Conservation (phyloP, 2,113 vertebrate species). For the Gallinago jamesoni region DNA sequence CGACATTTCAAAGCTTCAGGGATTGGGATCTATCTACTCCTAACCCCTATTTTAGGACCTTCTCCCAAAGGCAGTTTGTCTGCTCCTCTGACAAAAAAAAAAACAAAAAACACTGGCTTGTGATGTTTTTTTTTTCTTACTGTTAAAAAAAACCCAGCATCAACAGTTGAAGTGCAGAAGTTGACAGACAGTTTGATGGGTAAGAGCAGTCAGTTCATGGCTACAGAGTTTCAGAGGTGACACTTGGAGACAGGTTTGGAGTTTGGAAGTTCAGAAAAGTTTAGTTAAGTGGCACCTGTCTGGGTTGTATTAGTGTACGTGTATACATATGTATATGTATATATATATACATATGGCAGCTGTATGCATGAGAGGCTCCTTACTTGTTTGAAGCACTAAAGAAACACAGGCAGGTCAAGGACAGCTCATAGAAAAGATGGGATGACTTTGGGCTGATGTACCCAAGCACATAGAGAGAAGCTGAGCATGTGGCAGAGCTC, state of each 20-base stretch:
- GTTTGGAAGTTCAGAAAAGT: neutral
- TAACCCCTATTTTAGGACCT: neutral
- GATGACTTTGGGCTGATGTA: neutral
- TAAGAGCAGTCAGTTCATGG: neutral
- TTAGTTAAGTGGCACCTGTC: neutral
- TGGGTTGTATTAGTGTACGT: neutral
- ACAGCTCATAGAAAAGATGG: neutral
- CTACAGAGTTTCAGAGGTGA: neutral
- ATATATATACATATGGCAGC: neutral
- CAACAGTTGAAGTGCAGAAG: neutral
- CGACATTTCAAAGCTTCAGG: neutral
- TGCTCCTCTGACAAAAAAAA: neutral
- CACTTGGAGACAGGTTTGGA: neutral
- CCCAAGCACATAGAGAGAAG: rapidly evolving
- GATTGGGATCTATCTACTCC: neutral
- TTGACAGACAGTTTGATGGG: neutral
- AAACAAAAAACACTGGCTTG: neutral
- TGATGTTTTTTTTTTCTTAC: neutral
- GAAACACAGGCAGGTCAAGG: neutral
- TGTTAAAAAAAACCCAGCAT: neutral
- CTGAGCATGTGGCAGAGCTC: neutral
- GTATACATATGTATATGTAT: no score
- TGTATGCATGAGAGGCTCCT: neutral
- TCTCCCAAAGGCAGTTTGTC: neutral
- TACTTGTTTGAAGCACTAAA: neutral